phyloP scores from a whole-genome alignment of 2,888 invertebrate genomes.

The Chaetogeoica ovagalla region DNA sequence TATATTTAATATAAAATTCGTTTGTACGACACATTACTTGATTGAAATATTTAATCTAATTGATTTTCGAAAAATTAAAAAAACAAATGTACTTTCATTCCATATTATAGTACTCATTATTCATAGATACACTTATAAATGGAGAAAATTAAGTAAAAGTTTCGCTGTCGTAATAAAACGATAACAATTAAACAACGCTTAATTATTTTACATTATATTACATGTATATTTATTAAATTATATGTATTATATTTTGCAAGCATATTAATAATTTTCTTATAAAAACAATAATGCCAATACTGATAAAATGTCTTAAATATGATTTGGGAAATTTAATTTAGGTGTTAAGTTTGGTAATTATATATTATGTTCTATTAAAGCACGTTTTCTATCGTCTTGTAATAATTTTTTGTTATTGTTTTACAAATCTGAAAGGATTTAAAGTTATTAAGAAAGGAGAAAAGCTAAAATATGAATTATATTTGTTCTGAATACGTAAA shows the following conservation, averaged over 20 bases:
- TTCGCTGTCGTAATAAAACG: background rate
- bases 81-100: no score
- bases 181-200: background rate
- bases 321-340: no score
- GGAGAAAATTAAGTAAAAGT: background rate
- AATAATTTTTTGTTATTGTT: background rate
- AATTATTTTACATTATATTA: background rate
- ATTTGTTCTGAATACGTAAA: background rate
- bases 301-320: no score
- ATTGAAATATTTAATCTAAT: no score
- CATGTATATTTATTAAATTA: background rate
- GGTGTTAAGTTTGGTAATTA: no score
- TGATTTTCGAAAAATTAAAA: no score
- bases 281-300: background rate
- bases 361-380: no score
- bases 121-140: background rate
- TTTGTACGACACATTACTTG: no score
- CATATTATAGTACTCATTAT: background rate
- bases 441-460: background rate
- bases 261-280: background rate
- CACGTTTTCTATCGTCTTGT: no score
- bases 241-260: background rate
- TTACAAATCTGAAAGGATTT: background rate
- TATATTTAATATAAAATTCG: no score
- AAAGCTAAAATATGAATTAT: background rate